These are phyloP conservation scores for Amphipoea lucens DNA, from an alignment of 2,888 invertebrate genomes.

Conservation along the genomic window DNA sequence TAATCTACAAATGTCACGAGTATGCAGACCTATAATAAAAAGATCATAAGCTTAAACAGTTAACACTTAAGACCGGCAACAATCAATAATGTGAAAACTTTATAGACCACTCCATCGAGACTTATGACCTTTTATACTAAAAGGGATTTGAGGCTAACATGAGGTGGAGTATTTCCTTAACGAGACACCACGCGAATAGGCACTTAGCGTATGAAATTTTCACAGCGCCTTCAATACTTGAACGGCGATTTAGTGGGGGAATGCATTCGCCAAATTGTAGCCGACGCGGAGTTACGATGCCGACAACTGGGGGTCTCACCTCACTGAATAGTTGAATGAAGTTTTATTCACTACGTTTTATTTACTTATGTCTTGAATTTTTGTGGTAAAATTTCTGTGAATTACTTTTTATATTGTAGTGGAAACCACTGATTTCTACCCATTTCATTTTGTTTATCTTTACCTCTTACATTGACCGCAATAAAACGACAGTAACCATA, in stretches of 20 bases:
- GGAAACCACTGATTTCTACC: background rate
- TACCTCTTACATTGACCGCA: background rate
- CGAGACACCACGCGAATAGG: constrained; percentile 76
- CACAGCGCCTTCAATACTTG: constrained; percentile 79
- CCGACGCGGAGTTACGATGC: constrained; percentile 67
- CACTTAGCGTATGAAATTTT: constrained; percentile 86
- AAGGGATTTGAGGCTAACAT: constrained; percentile 70
- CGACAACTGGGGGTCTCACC: constrained; percentile 64
- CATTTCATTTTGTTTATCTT: background rate
- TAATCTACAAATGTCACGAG: background rate
- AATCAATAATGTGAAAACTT: constrained; percentile 44
- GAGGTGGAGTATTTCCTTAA: constrained; percentile 76
- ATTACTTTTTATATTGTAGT: background rate
- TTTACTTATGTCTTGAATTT: constrained; percentile 35
- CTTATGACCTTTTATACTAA: constrained; percentile 66
- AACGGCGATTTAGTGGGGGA: constrained; percentile 80
- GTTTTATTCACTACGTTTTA: constrained; percentile 39
- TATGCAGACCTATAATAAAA: background rate
- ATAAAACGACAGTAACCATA: background rate
- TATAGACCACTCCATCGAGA: constrained; percentile 44
- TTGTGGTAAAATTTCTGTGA: background rate
- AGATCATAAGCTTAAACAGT: constrained; percentile 1
- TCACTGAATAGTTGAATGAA: constrained; percentile 39
- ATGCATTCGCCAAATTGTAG: constrained; percentile 82
- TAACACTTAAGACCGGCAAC: constrained; percentile 12